These are phyloP conservation scores for Saturnia japonica DNA, from an alignment of 2,888 invertebrate genomes.

Conservation along the genomic window DNA sequence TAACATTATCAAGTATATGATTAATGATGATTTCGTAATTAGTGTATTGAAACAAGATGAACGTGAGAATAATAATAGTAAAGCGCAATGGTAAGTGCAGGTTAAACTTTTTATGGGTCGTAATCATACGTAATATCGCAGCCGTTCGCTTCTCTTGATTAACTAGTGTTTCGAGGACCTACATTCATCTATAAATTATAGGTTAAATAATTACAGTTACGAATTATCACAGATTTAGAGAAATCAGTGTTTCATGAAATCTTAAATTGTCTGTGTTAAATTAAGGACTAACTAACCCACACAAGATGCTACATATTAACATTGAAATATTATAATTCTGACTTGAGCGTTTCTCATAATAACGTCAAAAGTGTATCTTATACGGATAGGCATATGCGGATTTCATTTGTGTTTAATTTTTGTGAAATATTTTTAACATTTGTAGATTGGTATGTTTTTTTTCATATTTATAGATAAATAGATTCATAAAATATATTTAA, in stretches of 20 bases:
- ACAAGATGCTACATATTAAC: too few relatives aligned
- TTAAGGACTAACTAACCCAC: too few relatives aligned
- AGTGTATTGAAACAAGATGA: conserved; percentile 40
- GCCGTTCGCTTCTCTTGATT: conserved; percentile 1
- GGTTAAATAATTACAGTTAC: not conserved
- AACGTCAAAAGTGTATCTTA: not conserved
- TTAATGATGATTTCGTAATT: conserved; percentile 52
- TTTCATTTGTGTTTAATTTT: not conserved
- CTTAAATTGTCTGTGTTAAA: too few relatives aligned
- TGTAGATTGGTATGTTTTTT: not conserved
- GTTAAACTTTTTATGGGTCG: conserved; percentile 11
- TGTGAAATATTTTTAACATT: not conserved
- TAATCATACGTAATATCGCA: conserved; percentile 2
- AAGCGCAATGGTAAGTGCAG: conserved; percentile 16
- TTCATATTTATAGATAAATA: not conserved
- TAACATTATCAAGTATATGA: conserved; percentile 47
- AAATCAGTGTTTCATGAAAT: not conserved
- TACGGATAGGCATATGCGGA: not conserved
- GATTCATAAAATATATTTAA: not conserved
- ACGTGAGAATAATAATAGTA: conserved; percentile 47
- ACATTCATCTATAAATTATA: not conserved
- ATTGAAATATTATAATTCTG: too few relatives aligned
- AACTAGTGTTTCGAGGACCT: not conserved
- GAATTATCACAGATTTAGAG: not conserved
- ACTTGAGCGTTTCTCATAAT: not conserved